Evolutionary conservation across 1,140 invertebrate species (phyloP).

Genomic region (Drosophila subpulchrella): DNA sequence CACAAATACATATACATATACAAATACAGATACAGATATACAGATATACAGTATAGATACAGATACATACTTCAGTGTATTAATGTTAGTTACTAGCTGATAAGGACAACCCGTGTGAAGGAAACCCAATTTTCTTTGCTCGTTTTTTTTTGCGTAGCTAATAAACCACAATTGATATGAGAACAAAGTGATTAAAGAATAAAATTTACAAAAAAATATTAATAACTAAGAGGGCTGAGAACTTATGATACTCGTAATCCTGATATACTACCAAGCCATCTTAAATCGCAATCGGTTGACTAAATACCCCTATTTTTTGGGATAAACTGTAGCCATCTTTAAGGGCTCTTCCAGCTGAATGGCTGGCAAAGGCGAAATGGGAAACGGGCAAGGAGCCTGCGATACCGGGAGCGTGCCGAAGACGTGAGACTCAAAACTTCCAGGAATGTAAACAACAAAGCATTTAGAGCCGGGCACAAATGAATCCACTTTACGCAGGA

Average conservation of each 20-base stretch:
- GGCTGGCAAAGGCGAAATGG: conserved; percentile 6
- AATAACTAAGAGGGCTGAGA: neutral
- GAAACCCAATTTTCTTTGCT: conserved; percentile 38
- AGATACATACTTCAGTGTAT: conserved; percentile 52
- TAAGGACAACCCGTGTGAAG: conserved; percentile 46
- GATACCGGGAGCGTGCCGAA: conserved; percentile 24
- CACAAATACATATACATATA: conserved; percentile 29
- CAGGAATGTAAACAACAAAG: conserved; percentile 80
- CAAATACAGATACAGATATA: conserved; percentile 27
- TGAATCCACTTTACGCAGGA: conserved; percentile 73
- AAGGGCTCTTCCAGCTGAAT: conserved; percentile 53
- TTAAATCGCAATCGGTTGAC: neutral
- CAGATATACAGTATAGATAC: conserved; percentile 10
- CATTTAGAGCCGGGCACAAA: conserved; percentile 71
- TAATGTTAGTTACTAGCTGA: conserved; percentile 68
- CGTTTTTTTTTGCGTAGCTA: conserved; percentile 75
- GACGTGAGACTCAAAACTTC: conserved; percentile 77
- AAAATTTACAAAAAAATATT: conserved; percentile 48
- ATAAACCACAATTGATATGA: conserved; percentile 77
- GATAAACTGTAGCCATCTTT: neutral
- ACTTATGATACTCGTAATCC: too few relatives aligned
- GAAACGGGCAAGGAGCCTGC: neutral
- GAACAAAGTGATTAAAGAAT: conserved; percentile 77
- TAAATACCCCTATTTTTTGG: neutral
- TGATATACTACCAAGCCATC: neutral